Percentiles rank a stretch among this genome's conserved stretches.
phyloP scores from a whole-genome alignment of 2,797 vertebrate genomes.

The Decapterus maruadsi region DNA sequence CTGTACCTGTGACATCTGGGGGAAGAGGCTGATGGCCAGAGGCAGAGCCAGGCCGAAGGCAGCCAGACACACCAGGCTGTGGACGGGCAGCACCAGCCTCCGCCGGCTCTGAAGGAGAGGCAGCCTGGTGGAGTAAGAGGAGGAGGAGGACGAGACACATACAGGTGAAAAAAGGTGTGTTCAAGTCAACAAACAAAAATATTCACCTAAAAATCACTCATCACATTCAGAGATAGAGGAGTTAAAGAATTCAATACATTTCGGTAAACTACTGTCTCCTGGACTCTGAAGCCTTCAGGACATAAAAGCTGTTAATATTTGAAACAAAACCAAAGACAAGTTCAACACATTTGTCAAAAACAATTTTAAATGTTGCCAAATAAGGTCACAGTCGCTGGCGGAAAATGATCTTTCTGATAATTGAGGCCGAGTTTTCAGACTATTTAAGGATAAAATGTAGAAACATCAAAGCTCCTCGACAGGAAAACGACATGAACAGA shows the following conservation, averaged over 20 bases:
- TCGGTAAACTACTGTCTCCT: not conserved
- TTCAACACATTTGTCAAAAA: not conserved
- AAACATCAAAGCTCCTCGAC: not conserved
- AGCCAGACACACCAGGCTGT: constrained; percentile 93
- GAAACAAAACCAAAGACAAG: not conserved
- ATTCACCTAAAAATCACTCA: no score
- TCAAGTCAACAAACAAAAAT: no score
- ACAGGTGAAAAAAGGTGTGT: not conserved
- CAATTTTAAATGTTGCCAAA: not conserved
- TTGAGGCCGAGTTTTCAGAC: not conserved
- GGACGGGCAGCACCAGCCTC: constrained; percentile 89
- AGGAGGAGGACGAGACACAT: not conserved
- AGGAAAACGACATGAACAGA: not conserved
- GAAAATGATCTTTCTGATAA: not conserved
- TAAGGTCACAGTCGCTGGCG: not conserved
- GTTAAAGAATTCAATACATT: not conserved
- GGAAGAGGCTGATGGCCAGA: constrained; percentile 96
- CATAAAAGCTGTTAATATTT: not conserved
- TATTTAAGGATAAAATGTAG: not conserved
- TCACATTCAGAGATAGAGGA: no score
- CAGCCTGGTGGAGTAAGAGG: constrained; percentile 81
- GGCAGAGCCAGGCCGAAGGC: constrained; percentile 94
- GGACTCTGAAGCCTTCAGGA: not conserved
- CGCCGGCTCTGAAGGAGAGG: constrained; percentile 87
- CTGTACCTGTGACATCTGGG: constrained; percentile 94